Evolutionary conservation across 1,140 invertebrate species (phyloP).

Genomic region (Ostrea denselamellosa): DNA sequence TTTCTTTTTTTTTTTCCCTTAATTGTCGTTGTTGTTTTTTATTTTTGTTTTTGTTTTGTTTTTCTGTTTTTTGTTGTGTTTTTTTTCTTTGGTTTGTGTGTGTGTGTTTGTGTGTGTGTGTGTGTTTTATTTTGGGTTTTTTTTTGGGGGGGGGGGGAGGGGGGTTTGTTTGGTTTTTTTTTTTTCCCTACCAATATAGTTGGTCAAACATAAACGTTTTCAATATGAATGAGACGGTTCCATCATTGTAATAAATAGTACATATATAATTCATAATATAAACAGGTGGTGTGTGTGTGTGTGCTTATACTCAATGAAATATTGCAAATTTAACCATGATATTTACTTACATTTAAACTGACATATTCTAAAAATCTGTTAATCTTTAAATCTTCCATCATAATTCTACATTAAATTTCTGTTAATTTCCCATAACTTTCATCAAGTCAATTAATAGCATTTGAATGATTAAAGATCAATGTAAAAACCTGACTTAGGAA

Average conservation of each 20-base stretch:
- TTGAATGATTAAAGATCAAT: background rate
- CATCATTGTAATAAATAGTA: background rate
- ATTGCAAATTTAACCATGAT: background rate
- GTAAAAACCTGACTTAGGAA: background rate
- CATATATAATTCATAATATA: background rate
- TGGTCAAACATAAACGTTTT: background rate
- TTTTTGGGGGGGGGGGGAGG: no score
- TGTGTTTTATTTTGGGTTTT: background rate
- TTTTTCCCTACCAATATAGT: no score
- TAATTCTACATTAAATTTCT: constrained; percentile 5
- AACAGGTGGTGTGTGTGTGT: background rate
- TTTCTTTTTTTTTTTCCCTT: no score
- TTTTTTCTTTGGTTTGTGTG: no score
- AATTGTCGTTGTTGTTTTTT: no score
- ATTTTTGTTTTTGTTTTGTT: no score
- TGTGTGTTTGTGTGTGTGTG: no score
- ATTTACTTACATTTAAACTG: background rate
- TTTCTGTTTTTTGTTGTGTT: no score
- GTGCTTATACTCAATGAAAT: background rate
- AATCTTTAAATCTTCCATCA: constrained; percentile 7
- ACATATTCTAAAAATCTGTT: background rate
- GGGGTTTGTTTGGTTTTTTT: no score
- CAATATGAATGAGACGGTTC: background rate
- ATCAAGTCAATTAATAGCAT: background rate
- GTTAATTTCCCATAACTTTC: background rate